These are phyloP conservation scores for Stenurella melanura DNA, from an alignment of 2,888 invertebrate species.

Conservation along the genomic window DNA sequence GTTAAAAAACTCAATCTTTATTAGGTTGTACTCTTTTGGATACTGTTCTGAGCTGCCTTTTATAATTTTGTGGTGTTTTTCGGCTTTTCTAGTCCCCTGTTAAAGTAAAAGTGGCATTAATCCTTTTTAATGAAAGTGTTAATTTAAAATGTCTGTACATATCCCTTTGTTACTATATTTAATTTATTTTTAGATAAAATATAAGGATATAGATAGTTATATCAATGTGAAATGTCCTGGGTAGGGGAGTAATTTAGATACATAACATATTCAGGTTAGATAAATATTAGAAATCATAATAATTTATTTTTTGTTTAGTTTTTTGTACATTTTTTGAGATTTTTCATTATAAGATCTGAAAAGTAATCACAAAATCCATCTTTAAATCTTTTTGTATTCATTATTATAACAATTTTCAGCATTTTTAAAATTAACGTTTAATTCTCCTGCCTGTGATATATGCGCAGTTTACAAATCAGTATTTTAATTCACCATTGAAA, in stretches of 20 bases:
- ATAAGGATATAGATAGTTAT: conserved; percentile 64
- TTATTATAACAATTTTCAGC: conserved; percentile 30
- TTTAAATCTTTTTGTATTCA: conserved; percentile 32
- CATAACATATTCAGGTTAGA: conserved; percentile 58
- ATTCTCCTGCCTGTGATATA: conserved; percentile 69
- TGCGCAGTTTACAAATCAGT: conserved; percentile 67
- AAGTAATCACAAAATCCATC: conserved; percentile 32
- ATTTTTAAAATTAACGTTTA: conserved; percentile 40
- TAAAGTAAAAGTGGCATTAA: conserved; percentile 48
- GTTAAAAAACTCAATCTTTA: conserved; percentile 14
- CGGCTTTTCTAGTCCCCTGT: conserved; percentile 48
- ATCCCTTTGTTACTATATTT: conserved; percentile 59
- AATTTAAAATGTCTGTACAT: conserved; percentile 61
- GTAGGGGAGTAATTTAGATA: conserved; percentile 66
- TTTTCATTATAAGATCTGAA: conserved; percentile 52
- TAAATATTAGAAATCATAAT: conserved; percentile 54
- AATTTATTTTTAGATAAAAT: conserved; percentile 65
- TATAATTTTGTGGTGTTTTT: conserved; percentile 36
- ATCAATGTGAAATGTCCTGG: conserved; percentile 69
- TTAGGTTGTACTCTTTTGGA: conserved; percentile 13
- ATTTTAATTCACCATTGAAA: conserved; percentile 61
- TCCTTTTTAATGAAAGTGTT: conserved; percentile 49
- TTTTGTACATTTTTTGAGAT: conserved; percentile 54
- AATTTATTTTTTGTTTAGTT: conserved; percentile 51
- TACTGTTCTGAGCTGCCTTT: conserved; percentile 22